Percentiles rank a stretch among this genome's conserved stretches.
phyloP scores from a whole-genome alignment of 2,113 vertebrate species.

The Numida meleagris region DNA sequence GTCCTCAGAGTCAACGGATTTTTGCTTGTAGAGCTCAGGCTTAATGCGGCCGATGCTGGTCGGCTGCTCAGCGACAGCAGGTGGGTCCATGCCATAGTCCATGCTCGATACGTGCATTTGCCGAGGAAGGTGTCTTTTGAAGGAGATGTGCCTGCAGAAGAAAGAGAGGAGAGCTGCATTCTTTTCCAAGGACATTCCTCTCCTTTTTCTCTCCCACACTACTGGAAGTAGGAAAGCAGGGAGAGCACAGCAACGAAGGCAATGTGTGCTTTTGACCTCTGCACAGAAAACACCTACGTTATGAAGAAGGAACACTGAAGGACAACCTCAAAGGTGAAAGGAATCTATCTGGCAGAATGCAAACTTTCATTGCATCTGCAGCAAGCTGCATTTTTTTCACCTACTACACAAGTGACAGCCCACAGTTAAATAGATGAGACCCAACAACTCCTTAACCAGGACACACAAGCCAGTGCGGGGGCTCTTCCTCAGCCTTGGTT shows the following conservation, averaged over 20 bases:
- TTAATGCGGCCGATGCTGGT: slow-evolving; percentile 95
- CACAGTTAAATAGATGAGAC: neutral
- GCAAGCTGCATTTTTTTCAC: neutral
- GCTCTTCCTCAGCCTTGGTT: neutral
- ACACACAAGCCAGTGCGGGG: rapidly evolving
- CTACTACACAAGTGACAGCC: neutral
- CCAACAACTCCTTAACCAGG: neutral
- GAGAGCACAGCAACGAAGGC: rapidly evolving
- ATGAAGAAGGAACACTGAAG: neutral
- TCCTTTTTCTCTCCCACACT: neutral
- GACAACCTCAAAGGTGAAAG: neutral
- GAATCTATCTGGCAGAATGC: neutral
- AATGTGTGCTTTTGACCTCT: rapidly evolving
- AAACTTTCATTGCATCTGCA: neutral
- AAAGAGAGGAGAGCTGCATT: neutral
- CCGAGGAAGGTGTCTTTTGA: slow-evolving; percentile 92
- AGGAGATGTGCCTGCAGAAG: slow-evolving; percentile 88
- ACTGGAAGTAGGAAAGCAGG: neutral
- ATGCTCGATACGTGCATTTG: slow-evolving; percentile 94
- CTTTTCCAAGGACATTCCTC: neutral
- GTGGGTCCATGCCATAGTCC: slow-evolving; percentile 85
- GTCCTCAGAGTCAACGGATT: slow-evolving; percentile 86
- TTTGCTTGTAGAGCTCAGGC: slow-evolving; percentile 93
- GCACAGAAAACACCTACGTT: rapidly evolving
- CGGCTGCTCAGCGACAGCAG: slow-evolving; percentile 84